These are phyloP conservation scores for Oryctes rhinoceros DNA, from an alignment of 1,140 invertebrate species.

Conservation along the genomic window DNA sequence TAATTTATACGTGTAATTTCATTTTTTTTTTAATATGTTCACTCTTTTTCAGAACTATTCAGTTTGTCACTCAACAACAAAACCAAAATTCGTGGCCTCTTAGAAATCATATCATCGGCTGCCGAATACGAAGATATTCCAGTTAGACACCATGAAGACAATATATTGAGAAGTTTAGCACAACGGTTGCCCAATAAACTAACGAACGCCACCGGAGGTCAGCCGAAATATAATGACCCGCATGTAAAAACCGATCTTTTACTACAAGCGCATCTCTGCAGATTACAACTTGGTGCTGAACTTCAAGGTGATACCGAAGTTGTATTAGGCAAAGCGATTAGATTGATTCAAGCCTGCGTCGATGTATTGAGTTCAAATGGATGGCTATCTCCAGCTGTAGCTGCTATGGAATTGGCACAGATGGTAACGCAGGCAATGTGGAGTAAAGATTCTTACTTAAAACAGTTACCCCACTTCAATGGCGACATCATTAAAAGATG, in stretches of 20 bases:
- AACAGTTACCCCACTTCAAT: conserved; percentile 96
- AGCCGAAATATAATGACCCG: conserved; percentile 87
- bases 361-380: conserved; percentile 98
- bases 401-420: conserved; percentile 99
- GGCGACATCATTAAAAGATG: conserved; percentile 90
- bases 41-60: conserved; percentile 82
- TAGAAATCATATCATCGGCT: conserved; percentile 98
- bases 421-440: conserved; percentile 99
- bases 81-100: conserved; percentile 94
- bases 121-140: conserved; percentile 96
- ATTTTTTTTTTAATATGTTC: neutral
- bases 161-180: conserved; percentile 83
- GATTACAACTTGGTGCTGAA: conserved; percentile 94
- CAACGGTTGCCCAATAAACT: conserved; percentile 83
- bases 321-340: conserved; percentile 86
- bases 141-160: conserved; percentile 95
- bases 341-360: conserved; percentile 97
- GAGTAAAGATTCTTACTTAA: conserved; percentile 97
- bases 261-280: conserved; percentile 94
- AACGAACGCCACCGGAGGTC: conserved; percentile 65
- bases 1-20: too few relatives aligned
- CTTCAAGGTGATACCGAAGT: conserved; percentile 95
- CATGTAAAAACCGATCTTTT: conserved; percentile 97
- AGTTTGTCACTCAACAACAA: conserved; percentile 96
- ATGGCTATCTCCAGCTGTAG: conserved; percentile 96